Evolutionary conservation across 2,888 invertebrate genomes (phyloP), one percentile per base, ranked within the genome.

Genomic region (Nemotelus pantherinus): DNA sequence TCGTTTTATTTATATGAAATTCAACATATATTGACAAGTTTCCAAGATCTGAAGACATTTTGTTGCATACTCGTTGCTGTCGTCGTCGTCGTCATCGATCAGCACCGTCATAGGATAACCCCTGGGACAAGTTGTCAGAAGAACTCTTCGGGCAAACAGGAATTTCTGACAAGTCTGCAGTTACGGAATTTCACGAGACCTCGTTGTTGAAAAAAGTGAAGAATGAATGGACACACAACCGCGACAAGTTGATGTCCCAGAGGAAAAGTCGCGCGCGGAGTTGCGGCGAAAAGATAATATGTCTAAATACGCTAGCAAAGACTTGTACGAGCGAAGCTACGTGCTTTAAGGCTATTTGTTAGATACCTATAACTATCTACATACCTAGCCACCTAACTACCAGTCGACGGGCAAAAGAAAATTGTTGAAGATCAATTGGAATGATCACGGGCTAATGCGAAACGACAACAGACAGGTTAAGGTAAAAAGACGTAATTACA

Each of bases 61-160:
- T 6, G 39, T 39, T 60, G 6, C 25, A 60, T 60, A 25, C 25
- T 25, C 63, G 5, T 5, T 63, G 41, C 58, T 58, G 7, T 39
- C 9, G 7, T 63, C 6, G 39, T 5, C 63, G 10, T 3, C 4
- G 57, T 57, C 57, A 10, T 3, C n/a, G 3, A 57, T 25, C 25
- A 25, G 39, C 63, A 41, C 39, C 63, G 7, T 43, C 43, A 3
- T 6, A 39, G 50, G 44, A 68, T 7, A 53, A 53, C 68, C 10
- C 41, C 68, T 25, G 6, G 50, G 65, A 47, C 65, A 65, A 47
- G 65, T 65, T 45, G 65, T 65, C 65, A 65, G 47, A 47, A 65
- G 45, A 45, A 47, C 44, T 65, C 43, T 65, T 45, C 68, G 50
- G 68, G 68, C 50, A 43, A 68, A 68, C 68, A 53, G 68, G 68